Evolutionary conservation across 2,113 vertebrate genomes (phyloP).

Genomic region (Aphelocoma coerulescens): DNA sequence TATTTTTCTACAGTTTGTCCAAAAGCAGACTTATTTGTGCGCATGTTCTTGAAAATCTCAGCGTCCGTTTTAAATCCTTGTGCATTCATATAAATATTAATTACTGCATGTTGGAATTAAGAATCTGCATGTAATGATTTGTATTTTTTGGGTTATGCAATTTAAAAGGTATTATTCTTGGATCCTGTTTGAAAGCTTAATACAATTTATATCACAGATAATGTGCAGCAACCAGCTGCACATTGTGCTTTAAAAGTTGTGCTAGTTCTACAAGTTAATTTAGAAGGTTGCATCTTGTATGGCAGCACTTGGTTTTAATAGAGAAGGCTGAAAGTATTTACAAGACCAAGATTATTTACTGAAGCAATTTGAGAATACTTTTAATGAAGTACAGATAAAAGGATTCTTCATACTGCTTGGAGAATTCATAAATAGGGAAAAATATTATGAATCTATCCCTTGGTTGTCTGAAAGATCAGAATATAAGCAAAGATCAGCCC

Average conservation of each 20-base stretch:
- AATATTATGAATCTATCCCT: neutral
- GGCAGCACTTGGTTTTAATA: neutral
- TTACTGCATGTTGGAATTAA: neutral
- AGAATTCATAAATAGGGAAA: neutral
- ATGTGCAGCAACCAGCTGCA: neutral
- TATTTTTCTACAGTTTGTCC: neutral
- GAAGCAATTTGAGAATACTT: slow-evolving; percentile 1
- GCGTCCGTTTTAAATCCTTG: neutral
- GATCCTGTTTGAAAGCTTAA: neutral
- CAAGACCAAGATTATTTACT: slow-evolving; percentile 12
- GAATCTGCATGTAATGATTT: neutral
- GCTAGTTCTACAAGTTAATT: neutral
- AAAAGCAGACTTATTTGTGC: neutral
- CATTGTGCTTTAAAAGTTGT: neutral
- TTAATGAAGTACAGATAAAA: slow-evolving; percentile 2
- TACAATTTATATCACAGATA: neutral
- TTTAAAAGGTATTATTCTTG: neutral
- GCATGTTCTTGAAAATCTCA: neutral
- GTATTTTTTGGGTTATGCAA: neutral
- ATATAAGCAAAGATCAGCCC: neutral
- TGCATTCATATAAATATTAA: neutral
- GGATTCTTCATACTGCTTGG: neutral
- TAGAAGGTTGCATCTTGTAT: neutral
- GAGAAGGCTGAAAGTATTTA: neutral
- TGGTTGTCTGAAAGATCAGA: neutral